Percentiles rank a stretch among this genome's conserved stretches.
phyloP scores from a whole-genome alignment of 2,888 invertebrate genomes.

The Polietes domitor region DNA sequence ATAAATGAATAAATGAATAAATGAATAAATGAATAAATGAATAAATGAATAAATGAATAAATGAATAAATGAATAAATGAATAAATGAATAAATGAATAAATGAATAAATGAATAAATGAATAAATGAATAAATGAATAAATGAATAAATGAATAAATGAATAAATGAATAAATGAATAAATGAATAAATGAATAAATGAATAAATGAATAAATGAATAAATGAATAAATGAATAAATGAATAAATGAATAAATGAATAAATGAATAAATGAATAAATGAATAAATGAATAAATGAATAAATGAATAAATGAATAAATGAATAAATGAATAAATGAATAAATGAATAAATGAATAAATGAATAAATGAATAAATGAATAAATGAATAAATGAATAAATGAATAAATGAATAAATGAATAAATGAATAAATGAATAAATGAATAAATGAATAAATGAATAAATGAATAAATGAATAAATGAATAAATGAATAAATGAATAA shows the following conservation, averaged over 20 bases:
- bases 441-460: slow-evolving; percentile 5
- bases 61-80: slow-evolving; percentile 5
- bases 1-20: slow-evolving; percentile 5
- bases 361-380: slow-evolving; percentile 5
- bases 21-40: neutral
- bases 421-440: slow-evolving; percentile 5
- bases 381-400: slow-evolving; percentile 5
- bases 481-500: slow-evolving; percentile 5
- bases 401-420: slow-evolving; percentile 5
- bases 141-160: slow-evolving; percentile 1
- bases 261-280: slow-evolving; percentile 5
- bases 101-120: slow-evolving; percentile 5
- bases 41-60: slow-evolving; percentile 1
- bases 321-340: slow-evolving; percentile 5
- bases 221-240: slow-evolving; percentile 5
- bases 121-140: slow-evolving; percentile 5
- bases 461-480: neutral
- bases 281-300: slow-evolving; percentile 5
- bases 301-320: slow-evolving; percentile 5
- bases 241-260: slow-evolving; percentile 5
- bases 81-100: slow-evolving; percentile 5
- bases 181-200: neutral
- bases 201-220: slow-evolving; percentile 5
- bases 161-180: slow-evolving; percentile 2
- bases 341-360: neutral